Conservation (phyloP, 2,113 vertebrate genomes). For the Syngnathus floridae region DNA sequence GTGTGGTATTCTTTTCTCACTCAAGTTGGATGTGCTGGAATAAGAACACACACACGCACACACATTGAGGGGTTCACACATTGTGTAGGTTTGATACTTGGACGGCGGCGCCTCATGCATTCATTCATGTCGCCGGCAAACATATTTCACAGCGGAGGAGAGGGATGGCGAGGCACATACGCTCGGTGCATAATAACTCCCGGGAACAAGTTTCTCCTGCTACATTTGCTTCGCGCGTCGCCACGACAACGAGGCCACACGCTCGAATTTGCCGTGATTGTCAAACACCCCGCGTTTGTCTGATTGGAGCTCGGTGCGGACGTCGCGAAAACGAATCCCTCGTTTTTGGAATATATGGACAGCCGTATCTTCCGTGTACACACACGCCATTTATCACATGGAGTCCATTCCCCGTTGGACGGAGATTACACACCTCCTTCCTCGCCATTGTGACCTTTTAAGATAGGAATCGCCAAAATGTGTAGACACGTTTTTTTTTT, state of each 20-base stretch:
- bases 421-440: constrained; percentile 6
- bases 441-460: constrained; percentile 42
- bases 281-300: constrained; percentile 19
- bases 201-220: not conserved
- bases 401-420: not conserved
- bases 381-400: not conserved
- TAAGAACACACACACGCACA: constrained; percentile 29
- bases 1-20: constrained; percentile 23
- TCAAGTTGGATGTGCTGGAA: constrained; percentile 26
- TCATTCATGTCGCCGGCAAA: constrained; percentile 49
- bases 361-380: constrained; percentile 3
- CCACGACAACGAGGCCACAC: not conserved
- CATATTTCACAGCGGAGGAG: constrained; percentile 15
- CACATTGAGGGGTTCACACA: constrained; percentile 46
- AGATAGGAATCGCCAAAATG: constrained; percentile 28
- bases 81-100: constrained; percentile 22
- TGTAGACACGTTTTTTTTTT: not conserved
- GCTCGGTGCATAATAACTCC: constrained; percentile 24
- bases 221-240: constrained; percentile 13
- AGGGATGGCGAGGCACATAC: constrained; percentile 6
- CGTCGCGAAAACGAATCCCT: constrained; percentile 2
- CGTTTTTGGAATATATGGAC: not conserved
- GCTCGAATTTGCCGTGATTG: constrained; percentile 30
- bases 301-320: constrained; percentile 26
- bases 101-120: constrained; percentile 47